These are phyloP conservation scores for Ptyas mucosa DNA, from an alignment of 2,113 vertebrate species.

Conservation along the genomic window DNA sequence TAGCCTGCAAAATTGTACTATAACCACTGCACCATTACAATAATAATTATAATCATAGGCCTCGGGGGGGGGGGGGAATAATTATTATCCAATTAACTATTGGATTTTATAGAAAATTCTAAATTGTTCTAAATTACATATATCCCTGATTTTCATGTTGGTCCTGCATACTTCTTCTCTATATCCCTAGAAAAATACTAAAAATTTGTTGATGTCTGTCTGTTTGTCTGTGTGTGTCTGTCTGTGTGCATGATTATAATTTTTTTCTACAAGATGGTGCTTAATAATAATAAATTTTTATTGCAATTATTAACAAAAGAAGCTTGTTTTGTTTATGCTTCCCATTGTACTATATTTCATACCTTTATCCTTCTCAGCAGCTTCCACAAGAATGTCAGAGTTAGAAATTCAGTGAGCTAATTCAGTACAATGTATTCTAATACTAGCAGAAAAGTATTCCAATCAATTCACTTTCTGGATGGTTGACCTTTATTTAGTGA, in stretches of 20 bases:
- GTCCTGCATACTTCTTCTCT: background rate
- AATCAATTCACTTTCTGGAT: constrained; percentile 11
- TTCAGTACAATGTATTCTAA: constrained; percentile 22
- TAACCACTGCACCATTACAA: background rate
- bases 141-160: background rate
- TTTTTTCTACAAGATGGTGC: constrained; percentile 41
- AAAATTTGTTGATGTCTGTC: constrained; percentile 11
- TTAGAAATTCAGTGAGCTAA: constrained; percentile 17
- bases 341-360: background rate
- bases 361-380: constrained; percentile 18
- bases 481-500: constrained; percentile 28
- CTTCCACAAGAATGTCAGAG: constrained; percentile 25
- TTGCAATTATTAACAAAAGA: background rate
- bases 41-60: background rate
- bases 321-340: background rate
- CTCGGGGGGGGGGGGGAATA: background rate
- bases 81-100: background rate
- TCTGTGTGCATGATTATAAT: too few species aligned
- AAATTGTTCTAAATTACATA: background rate
- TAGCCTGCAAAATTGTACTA: background rate
- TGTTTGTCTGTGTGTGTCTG: background rate
- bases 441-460: background rate
- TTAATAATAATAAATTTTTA: constrained; percentile 6
- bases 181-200: constrained; percentile 40
- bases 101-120: constrained; percentile 12